A percentile compares a stretch with the other conserved stretches of the same genome.
Conservation (phyloP, 2,113 vertebrate genomes). For the Murina feae region DNA sequence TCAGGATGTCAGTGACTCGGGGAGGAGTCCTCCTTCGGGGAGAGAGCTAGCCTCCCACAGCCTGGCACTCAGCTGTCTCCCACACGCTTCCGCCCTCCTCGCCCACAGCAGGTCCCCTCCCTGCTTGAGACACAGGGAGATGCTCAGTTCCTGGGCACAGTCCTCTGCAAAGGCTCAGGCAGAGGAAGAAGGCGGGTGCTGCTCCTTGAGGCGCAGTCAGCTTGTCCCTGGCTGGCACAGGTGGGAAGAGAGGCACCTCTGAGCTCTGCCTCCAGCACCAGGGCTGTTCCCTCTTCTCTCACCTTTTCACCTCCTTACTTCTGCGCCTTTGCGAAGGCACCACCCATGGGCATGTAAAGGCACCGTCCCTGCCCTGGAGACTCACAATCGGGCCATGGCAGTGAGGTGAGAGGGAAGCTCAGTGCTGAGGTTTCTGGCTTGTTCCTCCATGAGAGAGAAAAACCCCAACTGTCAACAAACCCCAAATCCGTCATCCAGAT, state of each 20-base stretch:
- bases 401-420: not conserved
- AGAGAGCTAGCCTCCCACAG: not conserved
- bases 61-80: not conserved
- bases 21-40: not conserved
- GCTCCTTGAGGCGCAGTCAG: not conserved
- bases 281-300: not conserved
- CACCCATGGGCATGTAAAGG: not conserved
- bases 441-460: slow-evolving; percentile 19
- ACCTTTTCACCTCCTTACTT: not conserved
- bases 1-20: not conserved
- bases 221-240: not conserved
- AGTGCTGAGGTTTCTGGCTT: slow-evolving; percentile 21
- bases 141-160: not conserved
- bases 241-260: not conserved
- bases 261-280: not conserved
- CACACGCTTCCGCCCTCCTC: not conserved
- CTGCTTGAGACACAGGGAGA: not conserved
- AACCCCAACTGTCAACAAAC: not conserved
- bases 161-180: not conserved
- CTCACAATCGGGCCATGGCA: not conserved
- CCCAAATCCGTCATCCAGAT: not conserved
- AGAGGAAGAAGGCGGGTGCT: not conserved
- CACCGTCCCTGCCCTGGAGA: not conserved
- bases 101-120: too few species aligned
- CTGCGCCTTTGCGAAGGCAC: not conserved